phyloP scores from a whole-genome alignment of 2,888 invertebrate species.

The Ochropleura leucogaster region DNA sequence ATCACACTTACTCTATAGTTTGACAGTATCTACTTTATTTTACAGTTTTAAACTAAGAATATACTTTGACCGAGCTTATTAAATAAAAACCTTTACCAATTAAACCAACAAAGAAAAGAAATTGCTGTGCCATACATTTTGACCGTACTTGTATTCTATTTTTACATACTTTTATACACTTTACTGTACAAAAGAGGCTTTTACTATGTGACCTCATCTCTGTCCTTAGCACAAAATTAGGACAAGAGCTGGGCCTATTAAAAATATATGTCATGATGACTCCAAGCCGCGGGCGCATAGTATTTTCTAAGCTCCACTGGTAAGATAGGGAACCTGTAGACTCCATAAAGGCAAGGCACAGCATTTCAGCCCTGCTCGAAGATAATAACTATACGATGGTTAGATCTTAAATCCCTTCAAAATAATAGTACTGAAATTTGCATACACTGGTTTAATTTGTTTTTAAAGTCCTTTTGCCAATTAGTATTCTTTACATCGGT shows the following conservation, averaged over 20 bases:
- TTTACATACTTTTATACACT: too few species aligned
- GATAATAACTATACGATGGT: not conserved
- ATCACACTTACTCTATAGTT: not conserved
- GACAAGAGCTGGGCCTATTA: too few species aligned
- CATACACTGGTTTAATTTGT: not conserved
- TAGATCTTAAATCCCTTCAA: not conserved
- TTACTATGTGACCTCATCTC: too few species aligned
- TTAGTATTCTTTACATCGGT: not conserved
- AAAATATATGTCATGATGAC: too few species aligned
- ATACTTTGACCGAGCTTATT: not conserved
- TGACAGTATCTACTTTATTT: not conserved
- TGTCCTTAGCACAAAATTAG: too few species aligned
- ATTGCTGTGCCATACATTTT: not conserved
- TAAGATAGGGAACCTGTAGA: too few species aligned
- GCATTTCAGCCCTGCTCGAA: not conserved
- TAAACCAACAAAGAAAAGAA: not conserved
- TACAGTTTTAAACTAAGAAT: not conserved
- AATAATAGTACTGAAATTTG: conserved; percentile 1
- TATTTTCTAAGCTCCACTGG: too few species aligned
- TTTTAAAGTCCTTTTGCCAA: not conserved
- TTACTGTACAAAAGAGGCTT: too few species aligned
- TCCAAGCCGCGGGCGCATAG: too few species aligned
- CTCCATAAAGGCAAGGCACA: not conserved
- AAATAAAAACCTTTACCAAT: not conserved
- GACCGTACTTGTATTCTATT: not conserved